These are phyloP conservation scores for Irena cyanogastra DNA, from an alignment of 2,113 vertebrate species.

Conservation along the genomic window DNA sequence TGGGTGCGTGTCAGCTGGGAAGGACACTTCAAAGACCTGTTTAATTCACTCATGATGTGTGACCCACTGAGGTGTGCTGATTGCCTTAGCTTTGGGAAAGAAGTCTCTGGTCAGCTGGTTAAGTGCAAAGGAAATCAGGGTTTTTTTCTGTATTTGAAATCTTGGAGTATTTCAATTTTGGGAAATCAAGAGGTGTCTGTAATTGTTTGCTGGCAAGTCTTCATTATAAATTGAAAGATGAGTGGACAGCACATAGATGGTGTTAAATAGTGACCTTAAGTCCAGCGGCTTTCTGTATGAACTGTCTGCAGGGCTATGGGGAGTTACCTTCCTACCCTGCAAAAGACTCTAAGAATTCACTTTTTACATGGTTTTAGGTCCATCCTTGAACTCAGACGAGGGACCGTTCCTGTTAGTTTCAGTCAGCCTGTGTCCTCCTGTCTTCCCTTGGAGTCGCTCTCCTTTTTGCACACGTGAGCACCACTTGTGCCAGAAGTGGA, in stretches of 20 bases:
- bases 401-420: background rate
- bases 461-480: rapidly evolving
- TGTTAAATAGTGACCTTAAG: background rate
- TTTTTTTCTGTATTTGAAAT: background rate
- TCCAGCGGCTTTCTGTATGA: background rate
- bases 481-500: background rate
- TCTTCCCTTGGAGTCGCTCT: background rate
- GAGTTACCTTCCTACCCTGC: background rate
- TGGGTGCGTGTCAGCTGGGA: background rate
- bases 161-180: background rate
- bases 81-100: background rate
- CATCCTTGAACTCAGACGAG: background rate
- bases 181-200: background rate
- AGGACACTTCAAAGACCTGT: background rate
- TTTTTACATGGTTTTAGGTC: background rate
- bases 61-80: background rate
- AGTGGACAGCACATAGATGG: background rate
- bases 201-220: background rate
- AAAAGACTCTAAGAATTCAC: background rate
- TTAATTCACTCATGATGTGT: background rate
- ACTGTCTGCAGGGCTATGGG: background rate
- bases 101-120: background rate
- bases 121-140: background rate
- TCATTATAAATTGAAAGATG: background rate
- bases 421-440: background rate